phyloP scores from a whole-genome alignment of 2,888 invertebrate genomes.

The Leucozona laternaria region DNA sequence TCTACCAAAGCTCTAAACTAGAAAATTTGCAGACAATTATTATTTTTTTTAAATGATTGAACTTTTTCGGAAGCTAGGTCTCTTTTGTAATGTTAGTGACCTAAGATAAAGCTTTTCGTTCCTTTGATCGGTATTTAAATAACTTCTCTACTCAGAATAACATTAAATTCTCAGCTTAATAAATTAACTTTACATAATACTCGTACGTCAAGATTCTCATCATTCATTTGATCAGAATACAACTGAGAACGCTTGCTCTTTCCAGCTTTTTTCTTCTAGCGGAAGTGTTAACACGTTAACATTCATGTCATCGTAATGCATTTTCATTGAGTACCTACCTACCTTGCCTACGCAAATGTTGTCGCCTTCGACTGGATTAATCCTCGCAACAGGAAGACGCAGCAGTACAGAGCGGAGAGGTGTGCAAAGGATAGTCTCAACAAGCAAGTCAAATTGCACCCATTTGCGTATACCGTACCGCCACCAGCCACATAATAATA shows the following conservation, averaged over 20 bases:
- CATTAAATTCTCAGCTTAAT: too few species aligned
- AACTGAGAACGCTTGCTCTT: not conserved
- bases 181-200: too few species aligned
- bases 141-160: too few species aligned
- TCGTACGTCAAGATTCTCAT: too few species aligned
- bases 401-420: not conserved
- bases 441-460: slow-evolving; percentile 31
- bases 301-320: not conserved
- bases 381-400: not conserved
- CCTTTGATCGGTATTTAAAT: too few species aligned
- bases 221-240: not conserved
- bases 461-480: slow-evolving; percentile 23
- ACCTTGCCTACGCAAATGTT: not conserved
- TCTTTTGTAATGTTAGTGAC: too few species aligned
- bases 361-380: not conserved
- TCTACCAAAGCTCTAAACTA: too few species aligned
- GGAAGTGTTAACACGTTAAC: slow-evolving; percentile 12
- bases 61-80: too few species aligned
- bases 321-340: slow-evolving; percentile 5
- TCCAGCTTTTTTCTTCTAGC: not conserved
- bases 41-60: too few species aligned
- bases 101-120: too few species aligned
- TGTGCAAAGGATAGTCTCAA: slow-evolving; percentile 26
- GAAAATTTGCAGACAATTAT: too few species aligned
- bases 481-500: slow-evolving; percentile 62